Base-by-base conservation (phyloP, 2,888 invertebrate genomes). In the Penaeus monodon region DNA sequence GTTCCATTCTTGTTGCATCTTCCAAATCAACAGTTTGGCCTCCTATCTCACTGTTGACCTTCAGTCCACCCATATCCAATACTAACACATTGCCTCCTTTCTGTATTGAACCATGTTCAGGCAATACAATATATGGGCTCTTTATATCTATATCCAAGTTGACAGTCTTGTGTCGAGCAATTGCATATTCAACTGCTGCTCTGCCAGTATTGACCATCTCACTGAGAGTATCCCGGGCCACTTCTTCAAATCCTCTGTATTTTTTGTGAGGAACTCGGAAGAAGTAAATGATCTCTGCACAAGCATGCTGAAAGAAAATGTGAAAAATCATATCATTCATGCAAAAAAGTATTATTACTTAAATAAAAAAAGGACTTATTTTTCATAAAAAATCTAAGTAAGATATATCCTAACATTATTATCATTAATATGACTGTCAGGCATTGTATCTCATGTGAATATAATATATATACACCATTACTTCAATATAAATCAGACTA, bases 1-100 rank as follows among this genome's bases (percentile, higher is more conserved):
- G 92, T 93, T 97, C 96, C 94, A 96, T 96, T 91, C 95, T 95
- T 0, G 96, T 96, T 0, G 95, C 95, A 91, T 96, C 95, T 92
- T 96, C 96, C 1, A 95, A 92, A 20, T 94, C 94, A 89, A 91
- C 91, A 90, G 91, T 91, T 89, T 95, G 94, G 0, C 94, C 92
- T 91, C 96, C 96, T 81, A 96, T 92, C 91, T 97, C 96, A 24
- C 96, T 96, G 91, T 94, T 94, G 14, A 96, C 93, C 65, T 94
- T 93, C 88, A 96, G 93, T 79, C 95, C 94, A 49, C 96, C 96
- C 68, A 96, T 93, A 92, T 97, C 96, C 29, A 96, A 85, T 24
- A 96, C 94, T 91, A 96, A 93, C 49, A 96, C 93, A 91, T 95
- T 95, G 12, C 96, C 96, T 22, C 95, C 94, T 91, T 82, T 87